A percentile compares a stretch with the other conserved stretches of the same genome.
phyloP scores from a whole-genome alignment of 2,888 invertebrate species.

The Onchidella celtica region DNA sequence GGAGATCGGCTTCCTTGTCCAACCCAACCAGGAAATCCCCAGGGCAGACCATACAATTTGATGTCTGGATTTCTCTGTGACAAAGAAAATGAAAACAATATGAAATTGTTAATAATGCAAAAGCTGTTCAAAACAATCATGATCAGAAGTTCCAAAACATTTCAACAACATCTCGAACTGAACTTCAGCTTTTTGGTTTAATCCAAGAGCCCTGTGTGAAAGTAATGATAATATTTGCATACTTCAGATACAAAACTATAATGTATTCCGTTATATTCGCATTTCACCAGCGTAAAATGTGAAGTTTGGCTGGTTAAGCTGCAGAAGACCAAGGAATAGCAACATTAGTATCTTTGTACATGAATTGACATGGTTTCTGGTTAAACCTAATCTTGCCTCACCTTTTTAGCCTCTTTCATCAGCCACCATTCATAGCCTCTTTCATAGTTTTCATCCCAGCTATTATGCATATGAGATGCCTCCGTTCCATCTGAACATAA shows the following conservation, averaged over 20 bases:
- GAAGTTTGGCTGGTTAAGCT: too few species aligned
- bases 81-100: background rate
- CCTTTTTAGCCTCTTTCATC: conserved; percentile 73
- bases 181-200: too few species aligned
- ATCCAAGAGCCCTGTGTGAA: too few species aligned
- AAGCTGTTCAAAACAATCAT: background rate
- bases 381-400: too few species aligned
- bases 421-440: conserved; percentile 79
- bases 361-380: too few species aligned
- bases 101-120: background rate
- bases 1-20: conserved; percentile 72
- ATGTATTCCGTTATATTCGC: too few species aligned
- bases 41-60: conserved; percentile 79
- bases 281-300: too few species aligned
- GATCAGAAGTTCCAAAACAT: background rate
- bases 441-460: conserved; percentile 73
- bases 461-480: conserved; percentile 77
- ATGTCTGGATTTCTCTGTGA: conserved; percentile 79
- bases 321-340: too few species aligned
- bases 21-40: conserved; percentile 81
- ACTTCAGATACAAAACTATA: too few species aligned
- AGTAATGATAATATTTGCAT: too few species aligned
- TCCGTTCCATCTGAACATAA: conserved; percentile 74
- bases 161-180: too few species aligned
- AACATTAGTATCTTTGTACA: too few species aligned